Conservation (phyloP, 1,140 invertebrate species). For the Tetramorium alpestre region DNA sequence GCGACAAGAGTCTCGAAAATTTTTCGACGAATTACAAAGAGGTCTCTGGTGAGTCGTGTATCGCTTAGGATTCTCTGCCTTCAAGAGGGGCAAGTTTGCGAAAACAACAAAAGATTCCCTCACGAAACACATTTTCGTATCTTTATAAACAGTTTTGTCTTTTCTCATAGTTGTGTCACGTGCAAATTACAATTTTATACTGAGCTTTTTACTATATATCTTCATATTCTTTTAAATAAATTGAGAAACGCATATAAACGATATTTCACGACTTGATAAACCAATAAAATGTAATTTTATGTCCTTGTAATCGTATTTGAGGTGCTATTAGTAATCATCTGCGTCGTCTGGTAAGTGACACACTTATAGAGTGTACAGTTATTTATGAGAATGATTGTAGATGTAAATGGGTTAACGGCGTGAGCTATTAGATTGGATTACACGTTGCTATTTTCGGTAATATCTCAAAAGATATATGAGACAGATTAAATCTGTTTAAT, state of each 20-base stretch:
- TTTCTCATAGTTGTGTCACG: not conserved
- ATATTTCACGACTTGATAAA: not conserved
- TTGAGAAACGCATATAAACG: not conserved
- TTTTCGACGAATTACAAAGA: constrained; percentile 19
- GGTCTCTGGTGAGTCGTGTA: not conserved
- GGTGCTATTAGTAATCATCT: not conserved
- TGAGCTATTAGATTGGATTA: not conserved
- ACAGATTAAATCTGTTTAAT: too few relatives aligned
- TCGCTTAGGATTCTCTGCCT: not conserved
- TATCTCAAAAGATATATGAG: not conserved
- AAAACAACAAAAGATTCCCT: constrained; percentile 8
- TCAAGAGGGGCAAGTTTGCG: not conserved
- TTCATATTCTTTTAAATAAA: not conserved
- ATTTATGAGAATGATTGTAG: constrained; percentile 11
- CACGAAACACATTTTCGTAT: not conserved
- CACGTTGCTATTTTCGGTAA: not conserved
- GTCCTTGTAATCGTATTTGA: not conserved
- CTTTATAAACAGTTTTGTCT: not conserved
- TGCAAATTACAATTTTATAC: not conserved
- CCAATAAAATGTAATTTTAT: not conserved
- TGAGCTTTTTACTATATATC: not conserved
- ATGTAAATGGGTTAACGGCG: constrained; percentile 28
- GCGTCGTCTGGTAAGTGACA: not conserved
- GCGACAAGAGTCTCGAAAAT: not conserved
- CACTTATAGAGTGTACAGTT: not conserved